These are phyloP conservation scores for Griposia aprilina DNA, from an alignment of 2,888 invertebrate species.

Conservation along the genomic window DNA sequence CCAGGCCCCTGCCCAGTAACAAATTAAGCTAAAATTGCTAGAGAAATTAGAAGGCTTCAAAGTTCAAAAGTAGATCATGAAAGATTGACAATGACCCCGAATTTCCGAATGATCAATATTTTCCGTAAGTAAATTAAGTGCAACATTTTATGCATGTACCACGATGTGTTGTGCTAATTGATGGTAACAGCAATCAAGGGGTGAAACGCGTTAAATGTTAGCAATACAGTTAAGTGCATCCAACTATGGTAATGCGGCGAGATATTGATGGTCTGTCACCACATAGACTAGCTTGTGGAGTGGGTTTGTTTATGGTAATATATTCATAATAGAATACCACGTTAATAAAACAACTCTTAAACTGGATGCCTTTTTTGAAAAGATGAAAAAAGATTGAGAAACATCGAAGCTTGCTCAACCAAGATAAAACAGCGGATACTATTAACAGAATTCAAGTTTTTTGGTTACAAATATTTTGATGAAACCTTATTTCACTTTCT, in stretches of 20 bases:
- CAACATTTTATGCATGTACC: slow-evolving; percentile 8
- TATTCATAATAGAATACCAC: neutral
- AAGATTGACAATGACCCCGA: neutral
- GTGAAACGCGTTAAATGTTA: slow-evolving; percentile 58
- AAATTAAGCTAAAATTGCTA: no score
- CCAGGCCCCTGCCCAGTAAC: no score
- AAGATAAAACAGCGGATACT: neutral
- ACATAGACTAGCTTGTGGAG: slow-evolving; percentile 21
- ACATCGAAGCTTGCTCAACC: neutral
- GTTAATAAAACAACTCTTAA: neutral
- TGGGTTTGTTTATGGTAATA: slow-evolving; percentile 19
- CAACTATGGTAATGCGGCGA: slow-evolving; percentile 35
- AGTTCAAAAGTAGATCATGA: neutral
- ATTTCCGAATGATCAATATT: neutral
- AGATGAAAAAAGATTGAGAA: neutral
- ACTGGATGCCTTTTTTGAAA: neutral
- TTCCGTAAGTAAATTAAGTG: slow-evolving; percentile 9
- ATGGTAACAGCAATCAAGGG: slow-evolving; percentile 34
- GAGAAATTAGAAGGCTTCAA: neutral
- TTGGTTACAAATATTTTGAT: no score
- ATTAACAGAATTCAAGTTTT: no score
- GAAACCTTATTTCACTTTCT: neutral
- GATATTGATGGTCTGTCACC: slow-evolving; percentile 47
- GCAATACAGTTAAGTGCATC: slow-evolving; percentile 78
- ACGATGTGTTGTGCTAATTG: slow-evolving; percentile 41